A percentile compares a stretch with the other conserved stretches of the same genome.
Conservation (phyloP, 1,140 invertebrate genomes). For the Forficula auricularia region DNA sequence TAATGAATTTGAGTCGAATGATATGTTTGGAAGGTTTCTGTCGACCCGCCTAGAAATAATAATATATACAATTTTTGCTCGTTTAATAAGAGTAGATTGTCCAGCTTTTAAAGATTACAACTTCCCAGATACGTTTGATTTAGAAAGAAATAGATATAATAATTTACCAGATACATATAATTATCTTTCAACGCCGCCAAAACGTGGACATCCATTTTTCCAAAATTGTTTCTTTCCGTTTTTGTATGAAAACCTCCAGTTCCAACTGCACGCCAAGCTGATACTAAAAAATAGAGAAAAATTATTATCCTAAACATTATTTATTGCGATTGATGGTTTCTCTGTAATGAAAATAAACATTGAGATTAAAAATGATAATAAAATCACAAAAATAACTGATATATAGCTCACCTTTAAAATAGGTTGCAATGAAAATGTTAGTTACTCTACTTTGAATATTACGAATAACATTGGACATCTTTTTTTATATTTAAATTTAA, state of each 20-base stretch:
- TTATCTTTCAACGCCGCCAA: conserved; percentile 73
- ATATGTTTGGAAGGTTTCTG: too few relatives aligned
- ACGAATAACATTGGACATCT: conserved; percentile 11
- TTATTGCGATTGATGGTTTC: conserved; percentile 13
- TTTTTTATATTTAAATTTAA: too few relatives aligned
- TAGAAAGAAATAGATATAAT: conserved; percentile 10
- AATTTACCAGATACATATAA: conserved; percentile 82
- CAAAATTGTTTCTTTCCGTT: conserved; percentile 27
- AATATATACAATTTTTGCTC: too few relatives aligned
- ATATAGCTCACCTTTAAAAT: conserved; percentile 36
- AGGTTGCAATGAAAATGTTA: conserved; percentile 31
- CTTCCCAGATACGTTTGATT: too few relatives aligned
- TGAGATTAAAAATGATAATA: conserved; percentile 8
- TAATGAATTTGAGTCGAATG: too few relatives aligned
- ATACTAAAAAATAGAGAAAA: conserved; percentile 9
- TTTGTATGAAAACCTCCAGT: conserved; percentile 38
- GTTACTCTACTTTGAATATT: conserved; percentile 20
- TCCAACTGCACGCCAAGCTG: conserved; percentile 31
- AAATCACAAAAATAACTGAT: conserved; percentile 9
- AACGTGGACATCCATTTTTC: conserved; percentile 49
- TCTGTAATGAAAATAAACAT: conserved; percentile 10
- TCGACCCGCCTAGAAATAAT: too few relatives aligned
- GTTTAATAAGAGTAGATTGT: too few relatives aligned
- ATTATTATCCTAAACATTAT: conserved; percentile 2
- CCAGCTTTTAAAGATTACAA: too few relatives aligned